A percentile compares a stretch with the other conserved stretches of the same genome.
Conservation (phyloP, 2,113 vertebrate species). For the Apus apus region DNA sequence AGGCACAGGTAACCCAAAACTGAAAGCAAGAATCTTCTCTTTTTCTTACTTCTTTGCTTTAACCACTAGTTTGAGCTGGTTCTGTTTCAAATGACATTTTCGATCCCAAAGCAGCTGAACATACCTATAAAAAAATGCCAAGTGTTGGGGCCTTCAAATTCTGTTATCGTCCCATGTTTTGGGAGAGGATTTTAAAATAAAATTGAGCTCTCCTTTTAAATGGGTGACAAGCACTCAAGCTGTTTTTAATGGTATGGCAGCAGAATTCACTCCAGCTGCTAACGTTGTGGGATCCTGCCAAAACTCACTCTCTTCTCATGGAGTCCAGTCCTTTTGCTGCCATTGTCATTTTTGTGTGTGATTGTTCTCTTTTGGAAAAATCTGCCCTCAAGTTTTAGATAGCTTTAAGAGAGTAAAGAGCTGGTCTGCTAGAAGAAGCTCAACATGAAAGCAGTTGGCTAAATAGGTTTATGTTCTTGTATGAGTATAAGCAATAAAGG, state of each 20-base stretch:
- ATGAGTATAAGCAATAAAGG: constrained; percentile 21
- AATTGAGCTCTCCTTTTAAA: constrained; percentile 7
- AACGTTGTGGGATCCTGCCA: background rate
- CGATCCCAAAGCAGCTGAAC: background rate
- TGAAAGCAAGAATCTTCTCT: background rate
- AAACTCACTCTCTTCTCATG: constrained; percentile 42
- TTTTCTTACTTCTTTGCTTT: background rate
- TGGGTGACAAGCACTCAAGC: constrained; percentile 4
- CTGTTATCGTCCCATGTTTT: background rate
- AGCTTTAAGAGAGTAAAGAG: background rate
- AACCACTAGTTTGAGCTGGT: background rate
- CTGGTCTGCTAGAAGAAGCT: background rate
- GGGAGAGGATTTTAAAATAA: background rate
- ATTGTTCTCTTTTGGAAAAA: background rate
- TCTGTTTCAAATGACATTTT: background rate
- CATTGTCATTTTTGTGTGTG: background rate
- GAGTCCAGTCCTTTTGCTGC: background rate
- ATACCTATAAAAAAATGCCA: background rate
- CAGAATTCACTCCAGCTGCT: constrained; percentile 46
- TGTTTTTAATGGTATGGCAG: constrained; percentile 9
- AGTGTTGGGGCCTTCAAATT: background rate
- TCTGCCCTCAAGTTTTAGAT: background rate
- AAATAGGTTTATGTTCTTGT: constrained; percentile 10
- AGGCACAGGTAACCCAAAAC: background rate
- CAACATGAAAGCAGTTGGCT: background rate